These are phyloP conservation scores for Drosophila virilis DNA, from an alignment of 1,140 invertebrate species.

Conservation along the genomic window DNA sequence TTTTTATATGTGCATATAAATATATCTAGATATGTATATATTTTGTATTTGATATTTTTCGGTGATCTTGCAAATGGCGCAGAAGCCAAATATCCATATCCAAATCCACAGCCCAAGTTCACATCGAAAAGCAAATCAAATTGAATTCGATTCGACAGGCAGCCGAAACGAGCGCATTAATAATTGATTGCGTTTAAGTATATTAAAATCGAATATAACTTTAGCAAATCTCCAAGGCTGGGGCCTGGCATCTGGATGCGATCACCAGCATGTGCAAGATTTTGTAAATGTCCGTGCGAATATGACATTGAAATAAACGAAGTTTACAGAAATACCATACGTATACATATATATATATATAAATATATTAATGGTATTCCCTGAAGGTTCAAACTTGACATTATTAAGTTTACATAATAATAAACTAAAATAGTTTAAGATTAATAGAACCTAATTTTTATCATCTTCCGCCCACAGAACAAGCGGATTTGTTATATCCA, in stretches of 20 bases:
- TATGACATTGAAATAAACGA: constrained; percentile 66
- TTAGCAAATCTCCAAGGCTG: constrained; percentile 39
- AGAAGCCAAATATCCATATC: constrained; percentile 56
- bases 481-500: no score
- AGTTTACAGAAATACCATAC: constrained; percentile 44
- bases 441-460: no score
- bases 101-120: constrained; percentile 31
- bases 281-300: constrained; percentile 60
- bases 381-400: no score
- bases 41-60: constrained; percentile 17
- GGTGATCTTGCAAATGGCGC: constrained; percentile 51
- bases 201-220: constrained; percentile 78
- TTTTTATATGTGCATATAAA: constrained; percentile 28
- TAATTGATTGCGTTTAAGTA: constrained; percentile 78
- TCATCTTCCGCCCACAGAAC: no score
- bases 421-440: no score
- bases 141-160: constrained; percentile 76
- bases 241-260: constrained; percentile 31
- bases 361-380: no score
- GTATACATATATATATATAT: background rate
- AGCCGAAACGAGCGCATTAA: constrained; percentile 78
- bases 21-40: constrained; percentile 19
- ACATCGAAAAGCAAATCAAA: constrained; percentile 75
- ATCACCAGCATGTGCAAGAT: constrained; percentile 16
- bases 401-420: no score